Percentiles rank a stretch among this genome's conserved stretches.
phyloP scores from a whole-genome alignment of 1,140 invertebrate genomes.

The Tribolium castaneum region DNA sequence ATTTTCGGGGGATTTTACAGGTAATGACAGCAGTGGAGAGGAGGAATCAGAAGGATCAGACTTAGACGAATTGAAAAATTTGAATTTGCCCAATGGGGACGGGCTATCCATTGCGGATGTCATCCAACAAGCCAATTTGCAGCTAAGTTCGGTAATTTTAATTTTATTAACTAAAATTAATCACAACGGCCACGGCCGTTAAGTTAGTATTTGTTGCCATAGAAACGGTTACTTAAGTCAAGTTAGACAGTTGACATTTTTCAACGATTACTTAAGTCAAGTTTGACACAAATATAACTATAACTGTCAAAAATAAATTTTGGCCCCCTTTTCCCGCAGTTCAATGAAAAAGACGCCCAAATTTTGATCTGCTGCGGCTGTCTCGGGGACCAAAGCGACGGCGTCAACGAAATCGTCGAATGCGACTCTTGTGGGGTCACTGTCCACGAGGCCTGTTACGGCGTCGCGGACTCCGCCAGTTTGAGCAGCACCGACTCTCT shows the following conservation, averaged over 20 bases:
- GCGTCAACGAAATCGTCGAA: constrained; percentile 95
- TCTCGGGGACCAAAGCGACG: constrained; percentile 91
- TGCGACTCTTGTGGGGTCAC: constrained; percentile 96
- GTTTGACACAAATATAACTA: neutral
- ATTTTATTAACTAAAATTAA: neutral
- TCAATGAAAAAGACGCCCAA: constrained; percentile 62
- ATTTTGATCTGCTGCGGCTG: constrained; percentile 92
- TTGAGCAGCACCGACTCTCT: constrained; percentile 90
- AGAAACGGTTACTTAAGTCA: too few relatives aligned
- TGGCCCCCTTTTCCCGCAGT: constrained; percentile 48
- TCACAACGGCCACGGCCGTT: too few relatives aligned
- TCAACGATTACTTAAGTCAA: too few relatives aligned
- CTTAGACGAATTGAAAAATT: constrained; percentile 59
- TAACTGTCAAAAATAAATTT: too few relatives aligned
- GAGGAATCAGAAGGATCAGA: constrained; percentile 64
- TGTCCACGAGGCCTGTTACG: constrained; percentile 97
- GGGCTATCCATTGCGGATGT: constrained; percentile 64
- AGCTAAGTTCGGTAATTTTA: constrained; percentile 33
- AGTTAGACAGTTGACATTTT: neutral
- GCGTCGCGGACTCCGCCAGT: constrained; percentile 92
- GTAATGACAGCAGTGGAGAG: constrained; percentile 62
- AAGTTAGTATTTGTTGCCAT: too few relatives aligned
- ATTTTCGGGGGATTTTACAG: constrained; percentile 47
- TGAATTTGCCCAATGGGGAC: constrained; percentile 54
- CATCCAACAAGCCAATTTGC: constrained; percentile 66